These are phyloP conservation scores for Aegotheles bennettii DNA, from an alignment of 2,113 vertebrate genomes.

Conservation along the genomic window DNA sequence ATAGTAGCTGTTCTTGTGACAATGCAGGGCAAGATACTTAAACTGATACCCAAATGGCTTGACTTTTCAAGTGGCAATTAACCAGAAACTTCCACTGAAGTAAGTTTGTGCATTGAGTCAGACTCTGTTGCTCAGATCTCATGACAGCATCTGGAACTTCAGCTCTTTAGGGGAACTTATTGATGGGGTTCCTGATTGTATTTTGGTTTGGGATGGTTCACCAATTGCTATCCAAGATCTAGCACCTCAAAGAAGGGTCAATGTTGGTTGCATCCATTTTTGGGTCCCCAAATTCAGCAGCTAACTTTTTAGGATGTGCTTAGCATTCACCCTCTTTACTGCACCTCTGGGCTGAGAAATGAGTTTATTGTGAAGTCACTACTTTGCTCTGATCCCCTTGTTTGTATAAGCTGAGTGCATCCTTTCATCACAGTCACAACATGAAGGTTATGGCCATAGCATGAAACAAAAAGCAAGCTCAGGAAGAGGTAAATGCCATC, in stretches of 20 bases:
- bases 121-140: neutral
- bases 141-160: neutral
- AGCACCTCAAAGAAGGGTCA: neutral
- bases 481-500: neutral
- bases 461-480: neutral
- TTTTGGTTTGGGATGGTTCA: neutral
- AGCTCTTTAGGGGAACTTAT: neutral
- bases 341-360: neutral
- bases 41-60: neutral
- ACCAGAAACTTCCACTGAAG: neutral
- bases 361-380: neutral
- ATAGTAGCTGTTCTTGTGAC: neutral
- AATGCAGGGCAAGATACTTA: neutral
- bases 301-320: neutral
- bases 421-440: neutral
- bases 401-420: neutral
- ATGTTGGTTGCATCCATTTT: neutral
- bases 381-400: fast-evolving
- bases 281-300: neutral
- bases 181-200: neutral
- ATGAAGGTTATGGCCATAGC: neutral
- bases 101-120: neutral
- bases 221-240: neutral
- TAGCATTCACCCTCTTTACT: neutral
- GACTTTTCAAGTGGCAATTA: neutral